phyloP scores from a whole-genome alignment of 2,888 invertebrate species.

The Drosophila mercatorum region DNA sequence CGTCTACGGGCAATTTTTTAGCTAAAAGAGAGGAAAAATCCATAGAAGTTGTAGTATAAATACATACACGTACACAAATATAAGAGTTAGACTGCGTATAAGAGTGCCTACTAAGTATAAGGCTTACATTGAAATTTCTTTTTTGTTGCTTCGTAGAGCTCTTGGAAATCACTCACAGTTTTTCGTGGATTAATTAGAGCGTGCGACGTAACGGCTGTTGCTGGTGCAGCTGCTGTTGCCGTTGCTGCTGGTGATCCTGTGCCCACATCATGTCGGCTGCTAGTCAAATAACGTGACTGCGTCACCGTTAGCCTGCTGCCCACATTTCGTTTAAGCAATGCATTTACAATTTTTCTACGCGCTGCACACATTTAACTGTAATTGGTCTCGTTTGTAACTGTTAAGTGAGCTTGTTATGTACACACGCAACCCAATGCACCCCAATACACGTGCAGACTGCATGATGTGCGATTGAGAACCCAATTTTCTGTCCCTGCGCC shows the following conservation, averaged over 20 bases:
- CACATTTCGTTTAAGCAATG: conserved; percentile 60
- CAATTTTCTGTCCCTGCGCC: neutral
- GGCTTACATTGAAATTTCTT: conserved; percentile 90
- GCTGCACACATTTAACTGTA: conserved; percentile 67
- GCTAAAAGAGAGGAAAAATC: conserved; percentile 86
- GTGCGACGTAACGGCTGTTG: conserved; percentile 43
- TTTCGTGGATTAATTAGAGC: conserved; percentile 44
- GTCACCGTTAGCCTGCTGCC: conserved; percentile 11
- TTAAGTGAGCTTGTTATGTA: conserved; percentile 58
- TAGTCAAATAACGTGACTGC: conserved; percentile 17
- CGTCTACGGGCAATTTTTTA: conserved; percentile 94
- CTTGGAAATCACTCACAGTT: conserved; percentile 83
- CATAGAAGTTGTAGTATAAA: neutral
- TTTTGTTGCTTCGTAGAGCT: conserved; percentile 88
- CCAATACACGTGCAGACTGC: conserved; percentile 43
- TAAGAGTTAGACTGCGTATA: conserved; percentile 15
- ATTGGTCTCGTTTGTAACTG: conserved; percentile 40
- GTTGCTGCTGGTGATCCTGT: conserved; percentile 11
- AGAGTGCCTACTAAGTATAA: conserved; percentile 48
- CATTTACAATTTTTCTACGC: conserved; percentile 51
- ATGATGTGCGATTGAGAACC: conserved; percentile 26
- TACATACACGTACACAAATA: neutral
- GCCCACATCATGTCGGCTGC: conserved; percentile 4
- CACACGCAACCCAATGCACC: conserved; percentile 10
- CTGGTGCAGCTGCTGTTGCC: neutral